Base-by-base conservation (phyloP, 2,888 invertebrate species). In the Linnaemya tessellans region DNA sequence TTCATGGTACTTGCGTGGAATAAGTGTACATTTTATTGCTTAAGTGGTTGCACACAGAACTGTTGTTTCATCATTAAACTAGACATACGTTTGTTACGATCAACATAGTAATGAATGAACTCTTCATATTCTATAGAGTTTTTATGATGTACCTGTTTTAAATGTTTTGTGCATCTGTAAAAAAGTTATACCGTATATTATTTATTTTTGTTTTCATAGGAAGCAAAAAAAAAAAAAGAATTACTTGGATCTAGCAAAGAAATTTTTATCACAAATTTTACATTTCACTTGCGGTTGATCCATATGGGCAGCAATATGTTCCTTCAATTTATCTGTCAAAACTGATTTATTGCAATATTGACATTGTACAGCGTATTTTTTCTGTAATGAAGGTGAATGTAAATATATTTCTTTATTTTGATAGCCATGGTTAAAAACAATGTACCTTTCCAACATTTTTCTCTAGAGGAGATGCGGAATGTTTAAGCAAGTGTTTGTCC, bases 241-340 rank as follows among this genome's bases (percentile, higher is more conserved):
- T 60, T 73, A 82, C 82, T 38, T 71, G 15, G n/a, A 2, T n/a
- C 83, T 58, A 2, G 58, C 11, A 62, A 65, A 83, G 54, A 83
- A 83, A 11, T 78, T 62, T 30, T 64, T 84, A 15, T 84, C 46
- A 15, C 83, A 84, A 67, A 74, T 49, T 51, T 51, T 79, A 64
- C 83, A 84, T 41, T 68, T 67, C 18, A 74, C 13, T 46, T 62
- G 67, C 18, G 83, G 83, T 41, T 84, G 68, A 56, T 79, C 62
- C 4, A 54, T 8, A 56, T 84, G 83, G 4, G 43, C 18, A 43
- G 83, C 83, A 56, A 64, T 22, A 46, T 84, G 83, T 43, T n/a
- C 74, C 49, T 68, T 68, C 38, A 38, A 79, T 15, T 51, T 78
- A 43, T 13, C 10, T 13, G 67, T 58, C 3, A 20, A 7, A 43